Evolutionary conservation across 2,113 vertebrate species (phyloP), one percentile per base, ranked within the genome.

Genomic region (Puffinus mauretanicus): DNA sequence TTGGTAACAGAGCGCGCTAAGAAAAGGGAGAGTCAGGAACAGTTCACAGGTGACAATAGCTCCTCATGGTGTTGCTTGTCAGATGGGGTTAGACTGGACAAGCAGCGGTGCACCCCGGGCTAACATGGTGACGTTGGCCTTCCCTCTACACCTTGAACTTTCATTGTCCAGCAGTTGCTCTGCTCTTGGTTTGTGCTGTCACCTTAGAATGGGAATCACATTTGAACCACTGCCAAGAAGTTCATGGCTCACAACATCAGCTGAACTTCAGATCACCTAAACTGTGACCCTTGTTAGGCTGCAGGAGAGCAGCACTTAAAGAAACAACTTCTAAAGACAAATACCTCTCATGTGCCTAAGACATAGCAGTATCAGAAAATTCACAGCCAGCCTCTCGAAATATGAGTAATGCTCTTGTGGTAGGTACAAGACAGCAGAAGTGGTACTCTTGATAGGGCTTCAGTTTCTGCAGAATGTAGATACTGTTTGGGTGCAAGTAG

Each of bases 401-500:
- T 62, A 26, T 0, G 36, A 90, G 19, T 80, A 79, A 42, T 34
- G 27, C 75, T 70, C 84, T 93, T 65, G 49, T 72, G 62, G 75
- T 65, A 61, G 62, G 87, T 87, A 52, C 85, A 66, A 58, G 88
- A 11, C 76, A 81, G 72, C 52, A 96, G 80, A 94, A 96, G 94
- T 95, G 90, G 82, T 85, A 51, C 38, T 95, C 42, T 67, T 61
- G 57, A 40, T 65, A 70, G 57, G 40, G 34, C 62, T 91, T 60
- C 15, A 66, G 46, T 84, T 86, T 90, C 82, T 62, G 78, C 75
- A 95, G 82, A 95, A 88, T 34, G 82, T 30, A 44, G 91, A 76
- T 67, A 36, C 65, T 0, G 0, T 71, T 81, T 4, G 40, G 44
- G 44, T 86, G 82, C 78, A 82, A 80, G 90, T 19, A 86, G 75